Conservation (phyloP, 2,797 vertebrate species). For the Megaceryle alcyon region DNA sequence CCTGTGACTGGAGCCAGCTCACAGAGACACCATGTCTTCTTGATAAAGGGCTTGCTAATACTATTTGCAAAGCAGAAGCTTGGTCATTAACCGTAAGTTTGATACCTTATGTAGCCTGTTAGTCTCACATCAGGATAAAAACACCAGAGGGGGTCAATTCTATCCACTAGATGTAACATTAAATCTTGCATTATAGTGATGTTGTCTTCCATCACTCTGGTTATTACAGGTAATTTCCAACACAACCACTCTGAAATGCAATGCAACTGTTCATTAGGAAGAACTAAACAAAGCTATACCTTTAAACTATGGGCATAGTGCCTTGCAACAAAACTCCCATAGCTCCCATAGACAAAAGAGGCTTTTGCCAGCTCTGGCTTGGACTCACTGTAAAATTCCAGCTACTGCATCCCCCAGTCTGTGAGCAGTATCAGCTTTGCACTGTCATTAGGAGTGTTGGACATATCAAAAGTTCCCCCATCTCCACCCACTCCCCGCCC, state of each 20-base stretch:
- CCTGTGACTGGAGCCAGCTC: constrained; percentile 12
- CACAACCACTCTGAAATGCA: neutral
- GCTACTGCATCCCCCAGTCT: neutral
- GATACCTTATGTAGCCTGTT: neutral
- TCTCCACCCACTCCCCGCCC: fast-evolving
- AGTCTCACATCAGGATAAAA: neutral
- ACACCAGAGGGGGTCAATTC: neutral
- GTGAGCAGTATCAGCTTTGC: neutral
- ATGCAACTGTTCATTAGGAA: neutral
- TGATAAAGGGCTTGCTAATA: constrained; percentile 18
- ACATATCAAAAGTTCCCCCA: neutral
- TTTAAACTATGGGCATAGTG: neutral
- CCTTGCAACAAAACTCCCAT: neutral
- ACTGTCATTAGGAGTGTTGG: neutral
- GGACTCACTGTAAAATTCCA: neutral
- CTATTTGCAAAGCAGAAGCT: constrained; percentile 13
- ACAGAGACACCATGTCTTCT: neutral
- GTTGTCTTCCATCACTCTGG: neutral
- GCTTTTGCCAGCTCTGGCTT: neutral
- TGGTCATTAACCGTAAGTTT: constrained; percentile 15
- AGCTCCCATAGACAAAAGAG: neutral
- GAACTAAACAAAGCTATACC: neutral
- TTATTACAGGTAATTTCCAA: neutral
- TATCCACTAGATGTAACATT: neutral
- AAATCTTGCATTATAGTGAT: neutral